Percentiles rank a stretch among this genome's conserved stretches.
phyloP scores from a whole-genome alignment of 2,113 vertebrate genomes.

The Eulacestoma nigropectus region DNA sequence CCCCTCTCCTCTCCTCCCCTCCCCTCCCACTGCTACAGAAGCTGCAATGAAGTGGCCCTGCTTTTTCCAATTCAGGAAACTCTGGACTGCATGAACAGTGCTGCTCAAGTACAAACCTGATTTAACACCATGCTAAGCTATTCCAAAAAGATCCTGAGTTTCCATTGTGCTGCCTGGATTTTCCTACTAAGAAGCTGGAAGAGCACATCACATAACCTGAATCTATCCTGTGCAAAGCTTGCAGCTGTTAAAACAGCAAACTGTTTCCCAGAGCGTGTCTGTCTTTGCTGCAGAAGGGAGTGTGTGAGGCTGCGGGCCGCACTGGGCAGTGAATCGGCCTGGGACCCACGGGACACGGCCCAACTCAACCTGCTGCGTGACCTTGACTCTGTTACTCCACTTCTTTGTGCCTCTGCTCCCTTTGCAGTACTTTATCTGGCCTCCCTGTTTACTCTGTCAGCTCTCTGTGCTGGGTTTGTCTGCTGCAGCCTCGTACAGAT shows the following conservation, averaged over 20 bases:
- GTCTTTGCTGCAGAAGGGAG: not conserved
- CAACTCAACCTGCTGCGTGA: not conserved
- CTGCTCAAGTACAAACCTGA: not conserved
- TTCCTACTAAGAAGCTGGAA: not conserved
- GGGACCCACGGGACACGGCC: not conserved
- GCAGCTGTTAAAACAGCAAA: slow-evolving; percentile 51
- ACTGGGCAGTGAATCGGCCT: not conserved
- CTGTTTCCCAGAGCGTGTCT: not conserved
- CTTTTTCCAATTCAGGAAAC: not conserved
- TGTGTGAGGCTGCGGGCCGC: not conserved
- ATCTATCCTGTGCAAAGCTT: not conserved
- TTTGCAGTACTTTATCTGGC: not conserved
- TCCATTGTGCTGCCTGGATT: not conserved
- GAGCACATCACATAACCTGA: not conserved
- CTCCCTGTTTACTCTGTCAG: not conserved
- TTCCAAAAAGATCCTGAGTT: not conserved
- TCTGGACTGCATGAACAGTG: not conserved
- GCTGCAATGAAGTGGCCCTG: not conserved
- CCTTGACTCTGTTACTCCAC: not conserved
- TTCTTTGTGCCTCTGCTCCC: not conserved
- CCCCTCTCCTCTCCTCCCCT: not conserved
- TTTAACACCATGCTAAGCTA: not conserved
- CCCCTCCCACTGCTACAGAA: not conserved
- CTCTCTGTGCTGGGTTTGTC: not conserved
- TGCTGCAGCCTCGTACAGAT: not conserved